phyloP scores from a whole-genome alignment of 2,888 invertebrate genomes.

The Pollenia labialis region DNA sequence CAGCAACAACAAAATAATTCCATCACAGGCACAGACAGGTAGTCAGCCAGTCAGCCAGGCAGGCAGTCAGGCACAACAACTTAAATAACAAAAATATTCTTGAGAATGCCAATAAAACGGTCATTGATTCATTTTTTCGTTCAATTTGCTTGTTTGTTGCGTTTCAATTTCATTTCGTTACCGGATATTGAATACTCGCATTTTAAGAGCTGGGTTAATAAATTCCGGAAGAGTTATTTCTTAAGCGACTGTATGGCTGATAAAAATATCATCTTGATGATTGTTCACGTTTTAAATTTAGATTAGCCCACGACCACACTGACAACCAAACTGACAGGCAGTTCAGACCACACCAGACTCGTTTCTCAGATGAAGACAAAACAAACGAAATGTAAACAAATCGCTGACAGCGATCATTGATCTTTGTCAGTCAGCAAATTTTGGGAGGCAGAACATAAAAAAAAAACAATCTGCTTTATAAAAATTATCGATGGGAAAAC shows the following conservation, averaged over 20 bases:
- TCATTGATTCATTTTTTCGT: constrained; percentile 62
- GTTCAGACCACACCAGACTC: constrained; percentile 35
- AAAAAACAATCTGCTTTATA: neutral
- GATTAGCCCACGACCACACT: constrained; percentile 48
- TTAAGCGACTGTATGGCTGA: constrained; percentile 2
- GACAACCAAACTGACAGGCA: constrained; percentile 8
- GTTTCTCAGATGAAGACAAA: constrained; percentile 37
- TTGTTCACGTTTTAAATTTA: constrained; percentile 35
- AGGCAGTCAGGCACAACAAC: constrained; percentile 42
- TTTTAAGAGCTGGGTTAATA: constrained; percentile 37
- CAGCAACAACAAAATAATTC: constrained; percentile 27
- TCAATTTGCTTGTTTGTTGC: constrained; percentile 32
- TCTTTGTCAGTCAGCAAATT: constrained; percentile 53
- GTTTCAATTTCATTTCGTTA: constrained; percentile 65
- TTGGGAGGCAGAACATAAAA: constrained; percentile 1
- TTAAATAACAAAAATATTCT: constrained; percentile 62
- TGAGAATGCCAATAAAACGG: constrained; percentile 71
- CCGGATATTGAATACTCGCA: constrained; percentile 50
- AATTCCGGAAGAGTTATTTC: constrained; percentile 70
- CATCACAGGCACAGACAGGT: constrained; percentile 32
- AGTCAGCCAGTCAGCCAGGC: neutral
- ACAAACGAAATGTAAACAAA: constrained; percentile 68
- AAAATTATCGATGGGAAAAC: constrained; percentile 16
- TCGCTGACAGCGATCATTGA: constrained; percentile 62
- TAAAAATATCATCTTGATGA: constrained; percentile 48